These are phyloP conservation scores for Drosophila lacicola DNA, from an alignment of 2,888 invertebrate genomes.

Conservation along the genomic window DNA sequence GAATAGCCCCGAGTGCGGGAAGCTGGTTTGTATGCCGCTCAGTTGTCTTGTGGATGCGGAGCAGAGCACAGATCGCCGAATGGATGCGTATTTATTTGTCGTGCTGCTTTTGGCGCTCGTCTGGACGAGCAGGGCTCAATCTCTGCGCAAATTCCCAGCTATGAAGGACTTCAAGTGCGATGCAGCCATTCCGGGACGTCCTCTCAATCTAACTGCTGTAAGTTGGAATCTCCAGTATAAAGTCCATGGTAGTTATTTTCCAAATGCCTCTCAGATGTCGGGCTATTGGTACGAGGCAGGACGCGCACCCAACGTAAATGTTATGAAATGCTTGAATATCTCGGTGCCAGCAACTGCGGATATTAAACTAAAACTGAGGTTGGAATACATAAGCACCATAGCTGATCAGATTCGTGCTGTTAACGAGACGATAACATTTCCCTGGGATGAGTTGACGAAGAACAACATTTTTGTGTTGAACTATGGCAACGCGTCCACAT, in stretches of 20 bases:
- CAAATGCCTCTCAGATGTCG: constrained; percentile 28
- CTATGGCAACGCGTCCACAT: constrained; percentile 9
- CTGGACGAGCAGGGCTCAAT: background rate
- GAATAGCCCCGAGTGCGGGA: background rate
- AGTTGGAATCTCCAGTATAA: background rate
- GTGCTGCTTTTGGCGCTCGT: constrained; percentile 2
- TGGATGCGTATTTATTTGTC: constrained; percentile 5
- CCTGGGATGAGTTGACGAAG: constrained; percentile 49
- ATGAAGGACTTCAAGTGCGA: constrained; percentile 5
- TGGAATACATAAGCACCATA: constrained; percentile 60
- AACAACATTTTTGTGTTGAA: constrained; percentile 50
- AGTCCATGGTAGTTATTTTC: no score
- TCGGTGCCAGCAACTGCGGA: constrained; percentile 27
- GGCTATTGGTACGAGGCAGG: constrained; percentile 60
- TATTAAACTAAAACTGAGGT: constrained; percentile 23
- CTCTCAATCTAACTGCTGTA: constrained; percentile 20
- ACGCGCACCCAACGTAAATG: constrained; percentile 43
- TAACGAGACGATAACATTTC: constrained; percentile 50
- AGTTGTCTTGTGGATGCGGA: constrained; percentile 16
- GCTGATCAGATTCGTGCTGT: constrained; percentile 32
- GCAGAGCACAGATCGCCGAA: constrained; percentile 6
- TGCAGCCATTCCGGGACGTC: background rate
- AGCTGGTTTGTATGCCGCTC: background rate
- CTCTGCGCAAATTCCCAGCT: background rate
- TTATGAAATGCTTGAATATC: constrained; percentile 52